Base-by-base conservation (phyloP, 64 coral and sea anemone genomes). In the Porites australiensis region DNA sequence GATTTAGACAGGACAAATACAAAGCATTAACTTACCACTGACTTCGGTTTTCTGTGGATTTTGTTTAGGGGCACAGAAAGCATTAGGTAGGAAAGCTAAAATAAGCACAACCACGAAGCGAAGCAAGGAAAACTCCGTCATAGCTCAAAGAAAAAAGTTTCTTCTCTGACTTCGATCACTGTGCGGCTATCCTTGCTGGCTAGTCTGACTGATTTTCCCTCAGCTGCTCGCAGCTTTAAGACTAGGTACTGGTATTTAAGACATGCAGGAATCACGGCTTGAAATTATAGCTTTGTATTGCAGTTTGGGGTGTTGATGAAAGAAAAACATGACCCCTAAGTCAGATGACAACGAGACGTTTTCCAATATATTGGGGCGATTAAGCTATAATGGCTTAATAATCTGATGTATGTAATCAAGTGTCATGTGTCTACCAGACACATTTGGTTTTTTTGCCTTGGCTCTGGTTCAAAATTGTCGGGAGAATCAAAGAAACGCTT, bases 281-380 rank as follows among this genome's bases (percentile, higher is more conserved):
- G 44, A 48, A 82, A 19, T 23, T 47, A 65, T 46, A 48, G 6
- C 44, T 11, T 45, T 64, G 2, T 46, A 8, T 11, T 47, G 43
- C 4, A 64, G 58, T 64, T 23, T 49, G 48, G 23, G 19, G 65
- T 47, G 19, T 27, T 18, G 59, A 19, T 63, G 58, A 64, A 82
- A 47, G 27, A 2, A 20, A 7, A 37, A 37, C 27, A 18, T 64
- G 16, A 44, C 60, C 43, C 44, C 47, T 18, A 4, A 48, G 18
- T 48, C 79, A 64, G 59, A 3, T 37, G 77, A 27, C 53, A 80
- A 58, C n/a, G 77, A 80, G 21, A 80, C 27, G 27, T 70, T 70
- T 70, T 4, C 19, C 66, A 21, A 23, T 9, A 20, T 23, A 21
- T 57, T 1, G 12, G 3, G 7, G 54, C 12, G 12, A 57, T 57